Evolutionary conservation across 2,113 vertebrate genomes (phyloP), one percentile per base, ranked within the genome.

Genomic region (Actenoides hombroni): DNA sequence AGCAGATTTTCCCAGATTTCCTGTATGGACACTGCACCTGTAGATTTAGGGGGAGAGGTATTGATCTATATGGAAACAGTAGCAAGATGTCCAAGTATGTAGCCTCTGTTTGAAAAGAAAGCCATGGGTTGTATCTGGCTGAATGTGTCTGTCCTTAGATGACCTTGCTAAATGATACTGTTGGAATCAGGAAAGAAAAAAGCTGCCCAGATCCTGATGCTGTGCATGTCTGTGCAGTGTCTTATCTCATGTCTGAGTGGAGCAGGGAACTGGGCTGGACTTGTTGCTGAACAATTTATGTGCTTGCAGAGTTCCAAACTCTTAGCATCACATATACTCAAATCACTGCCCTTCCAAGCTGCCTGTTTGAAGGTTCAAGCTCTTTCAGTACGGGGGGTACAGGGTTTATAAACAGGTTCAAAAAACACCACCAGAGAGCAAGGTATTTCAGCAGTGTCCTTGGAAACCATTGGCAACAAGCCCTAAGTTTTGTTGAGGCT

Each of bases 211-310:
- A 88, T 95, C 60, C 77, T 71, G 63, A 42, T 48, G 21, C 75
- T 69, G 67, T 78, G 46, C 33, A 0, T 69, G 65, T 86, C 61
- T 91, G 83, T 76, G 78, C 92, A 46, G 40, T 53, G 79, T 61
- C 90, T 95, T 97, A 88, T 95, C 95, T 95, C 44, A 3, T 40
- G 88, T 96, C 94, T 95, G 95, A 69, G 83, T 90, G 92, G 71
- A 61, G 79, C 57, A 37, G 53, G 63, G 88, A 79, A 28, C 88
- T 61, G 67, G 88, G 63, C 85, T 86, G 29, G 88, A 11, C 78
- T 79, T 28, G 11, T 39, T 76, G 79, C 82, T 95, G 92, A 83
- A 69, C 29, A 14, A 5, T 81, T 86, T 7, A 23, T 64, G 54
- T 88, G 54, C 68, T 79, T 68, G 74, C 28, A 49, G 68, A 31